Evolutionary conservation across 1,140 invertebrate species (phyloP).

Genomic region (Zaprionus ornatus): DNA sequence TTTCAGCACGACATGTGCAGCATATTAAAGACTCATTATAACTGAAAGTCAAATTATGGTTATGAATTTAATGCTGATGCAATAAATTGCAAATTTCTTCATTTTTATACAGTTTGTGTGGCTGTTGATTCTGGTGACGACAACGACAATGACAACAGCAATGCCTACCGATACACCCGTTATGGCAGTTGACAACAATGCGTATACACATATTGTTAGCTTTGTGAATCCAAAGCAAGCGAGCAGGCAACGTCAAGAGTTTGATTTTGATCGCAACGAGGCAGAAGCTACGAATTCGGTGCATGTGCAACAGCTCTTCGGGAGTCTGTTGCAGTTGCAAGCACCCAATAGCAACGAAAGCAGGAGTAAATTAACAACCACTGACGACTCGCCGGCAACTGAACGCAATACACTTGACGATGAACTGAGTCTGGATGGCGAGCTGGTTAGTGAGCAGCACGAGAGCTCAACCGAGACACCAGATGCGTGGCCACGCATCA

Average conservation of each 20-base stretch:
- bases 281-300: conserved; percentile 59
- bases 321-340: conserved; percentile 50
- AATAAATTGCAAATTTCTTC: conserved; percentile 22
- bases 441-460: conserved; percentile 51
- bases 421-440: conserved; percentile 41
- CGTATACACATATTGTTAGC: conserved; percentile 57
- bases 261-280: conserved; percentile 67
- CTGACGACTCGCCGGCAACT: conserved; percentile 55
- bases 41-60: conserved; percentile 34
- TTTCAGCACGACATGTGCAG: conserved; percentile 24
- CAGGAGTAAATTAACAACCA: conserved; percentile 14
- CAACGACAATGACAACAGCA: conserved; percentile 17
- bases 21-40: conserved; percentile 66
- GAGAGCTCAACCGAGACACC: conserved; percentile 51
- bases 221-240: conserved; percentile 43
- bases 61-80: conserved; percentile 43
- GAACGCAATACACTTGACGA: conserved; percentile 52
- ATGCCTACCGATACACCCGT: conserved; percentile 30
- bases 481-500: conserved; percentile 61
- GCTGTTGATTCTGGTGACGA: conserved; percentile 47
- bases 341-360: conserved; percentile 39
- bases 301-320: conserved; percentile 57
- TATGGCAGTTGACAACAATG: conserved; percentile 22
- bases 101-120: conserved; percentile 51
- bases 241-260: conserved; percentile 42